Base-by-base conservation (phyloP, 2,888 invertebrate species). In the Anorthoa munda region DNA sequence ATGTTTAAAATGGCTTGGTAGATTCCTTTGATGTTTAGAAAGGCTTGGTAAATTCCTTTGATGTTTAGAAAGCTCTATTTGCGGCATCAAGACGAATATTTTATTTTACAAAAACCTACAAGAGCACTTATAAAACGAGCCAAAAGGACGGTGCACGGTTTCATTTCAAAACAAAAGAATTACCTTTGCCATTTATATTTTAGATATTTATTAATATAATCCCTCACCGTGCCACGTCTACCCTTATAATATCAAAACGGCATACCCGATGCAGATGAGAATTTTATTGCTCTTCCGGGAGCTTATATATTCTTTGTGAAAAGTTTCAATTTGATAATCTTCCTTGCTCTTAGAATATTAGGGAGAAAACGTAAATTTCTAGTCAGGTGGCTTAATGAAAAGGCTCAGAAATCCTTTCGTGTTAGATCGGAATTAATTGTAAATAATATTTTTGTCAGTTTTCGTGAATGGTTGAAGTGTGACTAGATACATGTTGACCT, bases 241-340 rank as follows among this genome's bases (percentile, higher is more conserved):
- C 45, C 56, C 64, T 74, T 64, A 12, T 53, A 48, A 53, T 39
- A 66, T 53, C 51, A 56, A 55, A 60, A 64, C 18, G 21, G 50
- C 4, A 50, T 31, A 76, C 23, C 74, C 51, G 39, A 80, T 55
- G 67, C 17, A 46, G 64, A 81, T 60, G 55, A 64, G 46, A 55
- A 56, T 65, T 75, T 75, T 31, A 75, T 69, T 56, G 21, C 55
- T n/a, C 23, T 75, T 23, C 48, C 9, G 21, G 50, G 63, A 31
- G 46, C 23, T 53, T 21, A 39, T 39, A 39, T 39, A 60, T 55
- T 51, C 67, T 65, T 55, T 60, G 23, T 46, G 45, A 45, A 75
- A 80, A 68, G 55, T 68, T 65, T 53, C 21, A 56, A 81, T 75
- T 23, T 65, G 60, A 81, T 75, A 45, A 68, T 65, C 26, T 59